Percentiles rank a stretch among this genome's conserved stretches.
phyloP scores from a whole-genome alignment of 2,113 vertebrate species.

The Percina caprodes region DNA sequence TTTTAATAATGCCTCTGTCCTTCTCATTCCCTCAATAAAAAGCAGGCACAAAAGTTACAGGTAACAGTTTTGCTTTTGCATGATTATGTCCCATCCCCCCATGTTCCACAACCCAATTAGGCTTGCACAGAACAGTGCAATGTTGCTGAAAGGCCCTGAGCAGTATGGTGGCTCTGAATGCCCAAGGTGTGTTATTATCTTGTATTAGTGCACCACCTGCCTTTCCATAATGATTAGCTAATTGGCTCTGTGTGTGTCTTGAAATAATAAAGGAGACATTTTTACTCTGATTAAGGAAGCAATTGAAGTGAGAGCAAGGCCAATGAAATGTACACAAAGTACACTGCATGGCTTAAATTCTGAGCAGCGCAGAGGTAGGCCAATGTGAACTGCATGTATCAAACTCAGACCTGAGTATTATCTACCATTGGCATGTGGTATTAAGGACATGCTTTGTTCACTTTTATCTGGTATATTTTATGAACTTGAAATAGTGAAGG shows the following conservation, averaged over 20 bases:
- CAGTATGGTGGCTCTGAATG: slow-evolving; percentile 72
- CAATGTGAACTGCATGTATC: neutral
- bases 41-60: slow-evolving; percentile 28
- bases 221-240: slow-evolving; percentile 85
- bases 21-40: slow-evolving; percentile 32
- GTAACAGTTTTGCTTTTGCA: slow-evolving; percentile 20
- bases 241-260: slow-evolving; percentile 81
- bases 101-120: slow-evolving; percentile 76
- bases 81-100: slow-evolving; percentile 17
- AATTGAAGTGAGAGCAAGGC: slow-evolving; percentile 48
- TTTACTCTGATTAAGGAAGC: slow-evolving; percentile 72
- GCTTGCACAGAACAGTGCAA: slow-evolving; percentile 53
- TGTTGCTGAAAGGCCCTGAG: slow-evolving; percentile 67
- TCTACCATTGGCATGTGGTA: neutral
- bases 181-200: slow-evolving; percentile 86
- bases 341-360: neutral
- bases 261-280: slow-evolving; percentile 82
- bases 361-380: neutral
- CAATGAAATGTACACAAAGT: slow-evolving; percentile 24
- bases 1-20: slow-evolving; percentile 32
- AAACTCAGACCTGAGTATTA: neutral
- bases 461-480: neutral
- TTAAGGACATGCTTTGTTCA: neutral
- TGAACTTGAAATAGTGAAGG: neutral
- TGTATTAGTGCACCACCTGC: slow-evolving; percentile 85